Evolutionary conservation across 2,888 invertebrate species (phyloP), one percentile per base, ranked within the genome.

Genomic region (Saturnia japonica): DNA sequence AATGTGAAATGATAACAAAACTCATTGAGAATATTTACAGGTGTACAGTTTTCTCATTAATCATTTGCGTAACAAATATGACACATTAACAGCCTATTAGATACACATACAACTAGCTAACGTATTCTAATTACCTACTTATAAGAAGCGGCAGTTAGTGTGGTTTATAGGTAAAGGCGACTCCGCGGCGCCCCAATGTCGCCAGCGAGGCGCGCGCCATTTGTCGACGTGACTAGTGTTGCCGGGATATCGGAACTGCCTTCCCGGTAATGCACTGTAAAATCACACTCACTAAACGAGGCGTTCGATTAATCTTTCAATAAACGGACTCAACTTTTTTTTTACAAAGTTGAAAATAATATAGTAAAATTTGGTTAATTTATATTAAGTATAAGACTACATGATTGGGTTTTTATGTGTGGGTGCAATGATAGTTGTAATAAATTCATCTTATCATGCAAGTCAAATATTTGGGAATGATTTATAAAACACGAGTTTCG

Each of bases 151-250:
- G 57, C 28, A 60, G 57, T 60, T 60, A 60, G 25, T 60, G 28
- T 60, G 57, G 28, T 78, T 78, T 78, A 77, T 80, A 80, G 75
- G 74, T 78, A 80, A 77, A 82, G 82, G 77, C 82, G 83, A 83
- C 85, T 73, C 77, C 76, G 77, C 76, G 86, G 85, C 85, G 85
- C 83, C 85, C 75, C 77, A 83, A 83, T 80, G 83, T 76, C 83
- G 81, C 81, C 70, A 60, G 62, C 57, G 54, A 75, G 73, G 68
- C 68, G 68, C 71, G 68, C 62, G 28, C 47, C 51, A 12, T 60
- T 40, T 66, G 64, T 34, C 40, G 62, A 71, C 77, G 75, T 72
- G 75, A 73, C 75, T 72, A 76, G 43, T 69, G 69, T 64, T 47
- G 62, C 47, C 64, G 34, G 57, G 57, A 25, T 19, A 28, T 60